Percentiles rank a stretch among this genome's conserved stretches.
phyloP scores from a whole-genome alignment of 2,113 vertebrate species.

The Atlantisia rogersi region DNA sequence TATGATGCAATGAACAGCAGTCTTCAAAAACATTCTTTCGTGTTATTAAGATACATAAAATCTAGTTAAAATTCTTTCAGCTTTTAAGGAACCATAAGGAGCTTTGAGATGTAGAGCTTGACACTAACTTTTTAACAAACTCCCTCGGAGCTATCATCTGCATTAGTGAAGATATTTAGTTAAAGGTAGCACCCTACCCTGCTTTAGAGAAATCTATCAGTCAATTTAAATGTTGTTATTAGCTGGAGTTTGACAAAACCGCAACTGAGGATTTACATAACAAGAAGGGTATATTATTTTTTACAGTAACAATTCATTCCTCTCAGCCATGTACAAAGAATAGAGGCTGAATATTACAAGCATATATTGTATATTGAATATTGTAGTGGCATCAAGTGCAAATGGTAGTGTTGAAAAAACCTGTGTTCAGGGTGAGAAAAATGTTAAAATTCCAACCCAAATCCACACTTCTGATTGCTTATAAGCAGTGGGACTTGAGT shows the following conservation, averaged over 20 bases:
- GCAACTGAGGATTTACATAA: conserved; percentile 72
- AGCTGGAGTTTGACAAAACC: conserved; percentile 64
- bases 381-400: neutral
- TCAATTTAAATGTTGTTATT: conserved; percentile 61
- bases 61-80: conserved; percentile 77
- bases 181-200: conserved; percentile 70
- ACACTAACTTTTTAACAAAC: conserved; percentile 71
- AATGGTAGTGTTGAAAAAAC: neutral
- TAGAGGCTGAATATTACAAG: neutral
- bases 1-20: conserved; percentile 73
- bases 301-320: conserved; percentile 1
- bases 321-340: neutral
- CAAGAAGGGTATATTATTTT: conserved; percentile 26
- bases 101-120: conserved; percentile 76
- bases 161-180: conserved; percentile 72
- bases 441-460: neutral
- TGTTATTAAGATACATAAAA: conserved; percentile 75
- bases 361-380: neutral
- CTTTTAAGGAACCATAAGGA: conserved; percentile 77
- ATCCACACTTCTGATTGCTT: neutral
- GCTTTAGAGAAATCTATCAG: conserved; percentile 52
- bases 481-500: neutral
- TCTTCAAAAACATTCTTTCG: conserved; percentile 69
- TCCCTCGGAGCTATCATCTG: conserved; percentile 70
- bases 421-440: neutral